A percentile compares a stretch with the other conserved stretches of the same genome.
Evolutionary conservation across 2,797 vertebrate species (phyloP).

Genomic region (Myotis vivesi): DNA sequence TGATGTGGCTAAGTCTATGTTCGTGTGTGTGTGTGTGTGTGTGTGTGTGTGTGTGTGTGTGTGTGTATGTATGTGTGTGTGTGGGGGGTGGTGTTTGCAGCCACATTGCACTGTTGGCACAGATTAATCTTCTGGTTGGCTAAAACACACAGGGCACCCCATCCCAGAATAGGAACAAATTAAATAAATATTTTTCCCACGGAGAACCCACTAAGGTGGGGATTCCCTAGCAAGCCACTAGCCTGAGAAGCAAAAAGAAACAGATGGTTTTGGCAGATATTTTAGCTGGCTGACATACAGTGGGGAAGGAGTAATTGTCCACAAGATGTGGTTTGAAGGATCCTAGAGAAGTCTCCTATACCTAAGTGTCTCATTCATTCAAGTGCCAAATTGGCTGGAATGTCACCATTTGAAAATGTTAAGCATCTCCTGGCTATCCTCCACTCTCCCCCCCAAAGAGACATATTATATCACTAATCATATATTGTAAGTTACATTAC

Average conservation of each 20-base stretch:
- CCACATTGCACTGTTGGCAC: background rate
- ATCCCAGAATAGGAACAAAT: slow-evolving; percentile 30
- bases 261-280: slow-evolving; percentile 51
- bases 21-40: background rate
- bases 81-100: background rate
- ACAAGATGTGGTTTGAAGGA: background rate
- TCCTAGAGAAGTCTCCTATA: background rate
- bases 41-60: background rate
- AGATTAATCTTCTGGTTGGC: background rate
- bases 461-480: background rate
- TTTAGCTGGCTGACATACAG: background rate
- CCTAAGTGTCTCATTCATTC: background rate
- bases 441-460: accelerated
- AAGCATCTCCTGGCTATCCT: background rate
- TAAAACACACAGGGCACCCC: background rate
- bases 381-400: background rate
- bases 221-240: slow-evolving; percentile 53
- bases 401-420: background rate
- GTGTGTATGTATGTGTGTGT: accelerated
- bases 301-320: background rate
- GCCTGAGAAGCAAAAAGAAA: slow-evolving; percentile 36
- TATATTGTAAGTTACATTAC: background rate
- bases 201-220: slow-evolving; percentile 36
- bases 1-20: background rate
- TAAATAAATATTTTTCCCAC: slow-evolving; percentile 46